A percentile compares a stretch with the other conserved stretches of the same genome.
Evolutionary conservation across 2,888 invertebrate genomes (phyloP).

Genomic region (Dolomedes plantarius): DNA sequence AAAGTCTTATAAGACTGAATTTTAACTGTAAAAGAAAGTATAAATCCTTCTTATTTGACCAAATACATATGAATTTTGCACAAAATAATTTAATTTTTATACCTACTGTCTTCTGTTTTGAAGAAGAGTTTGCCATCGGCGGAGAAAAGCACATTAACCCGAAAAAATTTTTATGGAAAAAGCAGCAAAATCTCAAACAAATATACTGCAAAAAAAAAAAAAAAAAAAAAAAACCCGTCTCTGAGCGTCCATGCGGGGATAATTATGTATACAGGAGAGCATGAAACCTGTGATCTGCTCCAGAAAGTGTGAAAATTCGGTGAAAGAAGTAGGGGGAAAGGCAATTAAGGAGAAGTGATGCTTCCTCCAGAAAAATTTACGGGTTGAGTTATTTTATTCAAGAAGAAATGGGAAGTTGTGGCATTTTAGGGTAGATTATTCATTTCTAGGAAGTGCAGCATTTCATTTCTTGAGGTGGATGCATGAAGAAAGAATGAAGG

Average conservation of each 20-base stretch:
- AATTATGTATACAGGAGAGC: slow-evolving; percentile 48
- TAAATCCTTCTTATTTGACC: too few relatives aligned
- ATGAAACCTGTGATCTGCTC: slow-evolving; percentile 54
- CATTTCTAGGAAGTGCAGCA: too few relatives aligned
- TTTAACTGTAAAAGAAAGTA: too few relatives aligned
- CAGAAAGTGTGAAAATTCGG: slow-evolving; percentile 37
- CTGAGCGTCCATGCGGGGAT: slow-evolving; percentile 47
- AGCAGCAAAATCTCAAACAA: not conserved
- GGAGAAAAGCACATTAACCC: not conserved
- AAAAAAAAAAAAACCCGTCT: slow-evolving; percentile 14
- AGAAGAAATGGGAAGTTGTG: not conserved
- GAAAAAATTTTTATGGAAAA: not conserved
- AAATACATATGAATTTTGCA: too few relatives aligned
- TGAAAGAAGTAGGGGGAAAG: slow-evolving; percentile 25
- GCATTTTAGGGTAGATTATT: not conserved
- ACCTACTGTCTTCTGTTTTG: too few relatives aligned
- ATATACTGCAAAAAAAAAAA: slow-evolving; percentile 29
- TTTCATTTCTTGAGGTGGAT: too few relatives aligned
- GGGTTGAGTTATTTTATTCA: not conserved
- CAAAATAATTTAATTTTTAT: too few relatives aligned
- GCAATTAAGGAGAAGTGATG: slow-evolving; percentile 32
- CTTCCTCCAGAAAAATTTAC: slow-evolving; percentile 9
- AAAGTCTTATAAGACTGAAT: too few relatives aligned
- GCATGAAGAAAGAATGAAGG: too few relatives aligned
- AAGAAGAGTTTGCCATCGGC: not conserved